A percentile compares a stretch with the other conserved stretches of the same genome.
Conservation (phyloP, 2,113 vertebrate species). For the Jacana jacana region DNA sequence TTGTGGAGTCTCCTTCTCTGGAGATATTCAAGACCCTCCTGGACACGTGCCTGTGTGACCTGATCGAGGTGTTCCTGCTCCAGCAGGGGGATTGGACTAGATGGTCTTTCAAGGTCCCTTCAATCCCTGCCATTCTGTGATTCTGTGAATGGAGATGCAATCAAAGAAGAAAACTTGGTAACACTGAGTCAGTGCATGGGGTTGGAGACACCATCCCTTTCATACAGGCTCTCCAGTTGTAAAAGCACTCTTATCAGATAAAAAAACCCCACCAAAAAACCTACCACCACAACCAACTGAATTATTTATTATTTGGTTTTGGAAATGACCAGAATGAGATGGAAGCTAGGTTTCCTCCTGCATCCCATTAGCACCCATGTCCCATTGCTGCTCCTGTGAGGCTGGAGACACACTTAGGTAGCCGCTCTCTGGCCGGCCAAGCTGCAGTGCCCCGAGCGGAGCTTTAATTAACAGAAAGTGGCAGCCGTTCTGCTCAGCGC, state of each 20-base stretch:
- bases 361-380: accelerated
- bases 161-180: not conserved
- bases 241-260: not conserved
- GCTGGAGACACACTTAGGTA: not conserved
- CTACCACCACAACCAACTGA: not conserved
- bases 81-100: too few species aligned
- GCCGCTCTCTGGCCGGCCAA: accelerated
- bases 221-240: not conserved
- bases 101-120: too few species aligned
- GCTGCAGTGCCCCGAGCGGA: not conserved
- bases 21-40: too few species aligned
- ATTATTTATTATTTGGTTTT: not conserved
- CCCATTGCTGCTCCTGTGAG: not conserved
- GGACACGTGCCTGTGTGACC: too few species aligned
- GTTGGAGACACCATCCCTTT: not conserved
- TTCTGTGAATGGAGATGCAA: not conserved
- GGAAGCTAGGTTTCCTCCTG: not conserved
- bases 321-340: not conserved
- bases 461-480: slow-evolving; percentile 64
- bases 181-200: not conserved
- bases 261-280: not conserved
- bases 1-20: too few species aligned
- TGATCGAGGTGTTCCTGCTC: too few species aligned
- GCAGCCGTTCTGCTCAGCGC: not conserved
- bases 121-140: too few species aligned